Percentiles rank a stretch among this genome's conserved stretches.
These are phyloP conservation scores for Quadriops clusia DNA, from an alignment of 2,888 invertebrate species.

Conservation along the genomic window DNA sequence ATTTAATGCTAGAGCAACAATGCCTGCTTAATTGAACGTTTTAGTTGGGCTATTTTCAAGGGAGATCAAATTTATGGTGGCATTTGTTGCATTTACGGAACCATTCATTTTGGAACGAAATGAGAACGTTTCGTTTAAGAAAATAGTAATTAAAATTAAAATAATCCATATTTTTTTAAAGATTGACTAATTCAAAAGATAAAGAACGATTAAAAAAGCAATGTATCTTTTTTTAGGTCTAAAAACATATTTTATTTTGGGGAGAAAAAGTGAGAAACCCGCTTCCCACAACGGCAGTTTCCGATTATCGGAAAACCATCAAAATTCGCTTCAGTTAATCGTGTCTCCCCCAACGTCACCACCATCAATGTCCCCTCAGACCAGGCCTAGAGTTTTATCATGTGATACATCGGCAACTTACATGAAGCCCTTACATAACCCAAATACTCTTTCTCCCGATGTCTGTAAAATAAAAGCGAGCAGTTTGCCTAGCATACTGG, in stretches of 20 bases:
- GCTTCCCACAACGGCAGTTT: slow-evolving; percentile 33
- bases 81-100: no score
- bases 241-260: slow-evolving; percentile 78
- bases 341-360: slow-evolving; percentile 45
- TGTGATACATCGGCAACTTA: slow-evolving; percentile 29
- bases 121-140: no score
- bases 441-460: slow-evolving; percentile 47
- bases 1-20: no score
- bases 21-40: no score
- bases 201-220: no score
- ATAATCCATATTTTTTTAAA: no score
- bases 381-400: slow-evolving; percentile 32
- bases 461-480: slow-evolving; percentile 57
- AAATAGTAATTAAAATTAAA: no score
- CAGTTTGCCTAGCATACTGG: slow-evolving; percentile 72
- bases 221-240: slow-evolving; percentile 48
- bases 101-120: no score
- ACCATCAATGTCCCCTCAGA: slow-evolving; percentile 30
- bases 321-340: slow-evolving; percentile 44
- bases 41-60: no score
- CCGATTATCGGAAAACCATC: slow-evolving; percentile 21
- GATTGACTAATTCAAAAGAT: no score
- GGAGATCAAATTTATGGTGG: no score
- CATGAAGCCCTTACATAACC: slow-evolving; percentile 29
- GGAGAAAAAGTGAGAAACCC: slow-evolving; percentile 48